Evolutionary conservation across 64 coral and sea anemone species (phyloP).

Genomic region (Astreopora myriophthalma): DNA sequence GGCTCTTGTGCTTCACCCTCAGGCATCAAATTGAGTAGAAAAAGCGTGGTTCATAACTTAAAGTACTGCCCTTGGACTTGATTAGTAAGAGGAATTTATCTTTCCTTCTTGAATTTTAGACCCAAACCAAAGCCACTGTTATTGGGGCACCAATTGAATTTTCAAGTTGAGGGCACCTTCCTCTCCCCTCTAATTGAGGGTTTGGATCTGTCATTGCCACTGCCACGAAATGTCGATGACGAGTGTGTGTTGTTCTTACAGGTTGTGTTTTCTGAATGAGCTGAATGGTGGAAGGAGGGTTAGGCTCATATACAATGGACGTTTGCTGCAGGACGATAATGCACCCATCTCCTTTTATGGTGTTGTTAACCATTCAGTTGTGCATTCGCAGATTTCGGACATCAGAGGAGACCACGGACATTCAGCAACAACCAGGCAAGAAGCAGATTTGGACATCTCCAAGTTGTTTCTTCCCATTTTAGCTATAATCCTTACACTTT

Average conservation of each 20-base stretch:
- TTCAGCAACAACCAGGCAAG: conserved; percentile 1
- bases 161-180: background rate
- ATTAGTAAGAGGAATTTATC: too few species aligned
- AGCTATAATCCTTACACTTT: conserved; percentile 65
- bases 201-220: background rate
- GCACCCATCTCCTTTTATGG: conserved; percentile 80
- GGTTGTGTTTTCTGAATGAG: conserved; percentile 71
- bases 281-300: conserved; percentile 70
- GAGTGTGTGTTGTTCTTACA: background rate
- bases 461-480: conserved; percentile 81
- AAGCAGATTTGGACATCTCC: conserved; percentile 78
- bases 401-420: background rate
- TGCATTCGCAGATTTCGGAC: conserved; percentile 86
- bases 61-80: too few species aligned
- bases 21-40: too few species aligned
- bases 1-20: too few species aligned
- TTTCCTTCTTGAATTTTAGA: too few species aligned
- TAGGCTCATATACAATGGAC: conserved; percentile 81
- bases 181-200: background rate
- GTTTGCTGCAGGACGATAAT: conserved; percentile 60
- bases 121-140: too few species aligned
- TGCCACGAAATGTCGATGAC: background rate
- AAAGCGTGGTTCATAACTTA: too few species aligned
- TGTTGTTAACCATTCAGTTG: conserved; percentile 65
- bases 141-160: background rate